phyloP scores from a whole-genome alignment of 2,113 vertebrate species.

The Xenopus tropicalis region UCB_Xtro_10.0 CM004450.2:47741501-47742000 shows the following conservation, averaged over 20 bases:
- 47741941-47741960: no score
- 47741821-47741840: slow-evolving; percentile 15
- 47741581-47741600: slow-evolving; percentile 26
- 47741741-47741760: slow-evolving; percentile 44
- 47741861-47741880: no score
- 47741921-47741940: no score
- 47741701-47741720: slow-evolving; percentile 37
- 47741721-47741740: slow-evolving; percentile 45
- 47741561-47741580: slow-evolving; percentile 21
- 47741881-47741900: no score
- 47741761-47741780: slow-evolving; percentile 28
- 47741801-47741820: slow-evolving; percentile 22
- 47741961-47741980: no score
- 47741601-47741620: slow-evolving; percentile 41
- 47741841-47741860: neutral
- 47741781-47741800: slow-evolving; percentile 7
- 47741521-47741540: slow-evolving; percentile 1
- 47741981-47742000: no score
- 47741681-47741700: slow-evolving; percentile 37
- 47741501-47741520: no score
- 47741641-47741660: slow-evolving; percentile 44
- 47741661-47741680: slow-evolving; percentile 40
- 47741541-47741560: slow-evolving; percentile 5
- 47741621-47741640: slow-evolving; percentile 31
- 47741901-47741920: no score